Base-by-base conservation (phyloP, 1,140 invertebrate species). In the Lamellibrachia luymesi region DNA sequence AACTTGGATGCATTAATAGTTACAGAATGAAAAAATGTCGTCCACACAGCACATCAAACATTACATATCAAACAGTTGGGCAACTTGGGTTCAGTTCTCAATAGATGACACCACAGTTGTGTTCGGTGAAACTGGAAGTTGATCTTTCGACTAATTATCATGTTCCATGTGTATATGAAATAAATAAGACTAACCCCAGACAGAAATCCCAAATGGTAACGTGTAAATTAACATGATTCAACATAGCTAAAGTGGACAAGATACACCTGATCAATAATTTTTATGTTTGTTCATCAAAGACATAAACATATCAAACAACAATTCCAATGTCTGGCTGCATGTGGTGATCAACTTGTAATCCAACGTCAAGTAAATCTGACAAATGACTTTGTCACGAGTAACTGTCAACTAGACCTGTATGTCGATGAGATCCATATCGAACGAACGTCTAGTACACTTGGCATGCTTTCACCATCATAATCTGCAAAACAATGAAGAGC, bases 401-500 rank as follows among this genome's bases (percentile, higher is more conserved):
- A 38, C 4, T 80, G 64, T 80, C 64, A 80, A 80, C 64, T 22
- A 22, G 13, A 22, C 25, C 64, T 17, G 64, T 80, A 22, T 80
- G 64, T 80, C 17, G 1, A 2, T 80, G 64, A 80, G 64, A 80
- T 80, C 64, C 64, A 80, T 17, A 80, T 4, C 13, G 52, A 56
- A 13, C 38, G 1, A 56, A 6, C 1, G 52, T 80, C 64, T 91
- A 91, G 10, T 91, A 51, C 17, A 92, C 52, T 56, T 99, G 98
- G 97, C 98, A 99, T 13, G 98, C 98, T 95, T 98, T 97, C 91
- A 99, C 98, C 94, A 99, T 98, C 93, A 99, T 97, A 51, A 99
- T 96, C 96, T 99, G 98, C 92, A 99, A 96, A 52, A 99, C 96
- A 93, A 99, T 98, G 96, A 99, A 99, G 80, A 99, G 96, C 27